Percentiles rank a stretch among this genome's conserved stretches.
These are phyloP conservation scores for Forbesichthys agassizii DNA, from an alignment of 2,113 vertebrate species.

Conservation along the genomic window DNA sequence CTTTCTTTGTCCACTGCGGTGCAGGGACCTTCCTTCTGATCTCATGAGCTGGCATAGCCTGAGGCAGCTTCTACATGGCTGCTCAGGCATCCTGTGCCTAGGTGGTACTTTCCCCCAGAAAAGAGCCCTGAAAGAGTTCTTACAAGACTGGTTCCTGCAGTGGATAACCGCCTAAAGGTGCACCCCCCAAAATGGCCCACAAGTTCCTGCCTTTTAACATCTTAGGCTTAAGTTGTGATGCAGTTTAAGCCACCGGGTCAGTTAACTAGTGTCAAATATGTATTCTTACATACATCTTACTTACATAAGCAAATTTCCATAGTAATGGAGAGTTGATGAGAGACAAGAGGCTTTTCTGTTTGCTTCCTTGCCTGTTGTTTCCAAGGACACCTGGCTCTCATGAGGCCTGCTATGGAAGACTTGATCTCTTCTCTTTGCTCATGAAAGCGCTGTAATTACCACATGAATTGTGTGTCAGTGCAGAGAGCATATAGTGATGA, in stretches of 20 bases:
- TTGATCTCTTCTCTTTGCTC: slow-evolving; percentile 11
- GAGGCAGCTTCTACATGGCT: too few species aligned
- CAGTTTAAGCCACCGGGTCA: slow-evolving; percentile 6
- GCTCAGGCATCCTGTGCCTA: too few species aligned
- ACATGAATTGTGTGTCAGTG: neutral
- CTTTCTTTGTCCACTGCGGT: too few species aligned
- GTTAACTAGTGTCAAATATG: slow-evolving; percentile 18
- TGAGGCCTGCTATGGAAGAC: slow-evolving; percentile 31
- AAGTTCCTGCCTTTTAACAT: neutral
- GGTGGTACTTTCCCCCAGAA: too few species aligned
- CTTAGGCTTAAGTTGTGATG: neutral
- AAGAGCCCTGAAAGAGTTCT: too few species aligned
- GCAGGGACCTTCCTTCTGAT: too few species aligned
- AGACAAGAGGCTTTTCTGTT: slow-evolving; percentile 25
- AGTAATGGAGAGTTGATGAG: slow-evolving; percentile 48
- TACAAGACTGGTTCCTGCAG: too few species aligned
- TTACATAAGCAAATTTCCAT: slow-evolving; percentile 53
- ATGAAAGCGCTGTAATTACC: slow-evolving; percentile 30
- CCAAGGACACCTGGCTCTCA: slow-evolving; percentile 52
- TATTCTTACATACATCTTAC: slow-evolving; percentile 38
- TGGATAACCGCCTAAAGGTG: too few species aligned
- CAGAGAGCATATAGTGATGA: neutral
- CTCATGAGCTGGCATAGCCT: too few species aligned
- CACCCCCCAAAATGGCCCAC: neutral
- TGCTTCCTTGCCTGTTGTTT: slow-evolving; percentile 33